Base-by-base conservation (phyloP, 2,113 vertebrate species). In the Seriola rivoliana region DNA sequence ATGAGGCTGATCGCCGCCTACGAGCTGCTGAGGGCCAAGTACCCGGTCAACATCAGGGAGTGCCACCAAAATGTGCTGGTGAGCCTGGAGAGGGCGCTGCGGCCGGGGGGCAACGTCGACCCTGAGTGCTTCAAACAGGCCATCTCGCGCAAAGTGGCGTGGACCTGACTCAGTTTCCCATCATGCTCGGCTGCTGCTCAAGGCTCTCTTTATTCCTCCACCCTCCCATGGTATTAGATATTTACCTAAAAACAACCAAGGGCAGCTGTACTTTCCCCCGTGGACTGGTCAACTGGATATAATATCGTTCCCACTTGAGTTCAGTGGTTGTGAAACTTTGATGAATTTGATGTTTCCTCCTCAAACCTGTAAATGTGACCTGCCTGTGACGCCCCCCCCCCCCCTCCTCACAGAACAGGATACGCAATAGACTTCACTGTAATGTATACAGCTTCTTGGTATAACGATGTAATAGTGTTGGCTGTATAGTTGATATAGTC, bases 1-100 rank as follows among this genome's bases (percentile, higher is more conserved):
- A 96, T 94, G 93, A 91, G 93, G 88, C 93, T 96, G 65, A 92
- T 96, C 21, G 89, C 95, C 3, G 94, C 95, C n/a, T 96, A 96
- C 0, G 95, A 96, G 82, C 89, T 96, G 0, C 89, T 96, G 72
- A 91, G 88, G 65, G 93, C 93, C 71, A 92, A 91, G 19, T 95
- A 96, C 81, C 95, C 90, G 0, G 88, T 96, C 58, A 97, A 96
- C 86, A 95, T 95, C 88, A 82, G 83, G 11, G 95, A 96, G 78
- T 89, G 91, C 78, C 96, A 96, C 85, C 95, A 95, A 59, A 93
- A 96, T n/a, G 88, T 96, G 19, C 90, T 96, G 77, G 94, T 97
- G 71, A 93, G 78, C 86, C 91, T 96, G 83, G 96, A 96, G 91
- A 93, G 91, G 75, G 93, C 94, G 0, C 88, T 97, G 68, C 87